phyloP scores from a whole-genome alignment of 2,888 invertebrate species.

The Metacarcinus magister region DNA sequence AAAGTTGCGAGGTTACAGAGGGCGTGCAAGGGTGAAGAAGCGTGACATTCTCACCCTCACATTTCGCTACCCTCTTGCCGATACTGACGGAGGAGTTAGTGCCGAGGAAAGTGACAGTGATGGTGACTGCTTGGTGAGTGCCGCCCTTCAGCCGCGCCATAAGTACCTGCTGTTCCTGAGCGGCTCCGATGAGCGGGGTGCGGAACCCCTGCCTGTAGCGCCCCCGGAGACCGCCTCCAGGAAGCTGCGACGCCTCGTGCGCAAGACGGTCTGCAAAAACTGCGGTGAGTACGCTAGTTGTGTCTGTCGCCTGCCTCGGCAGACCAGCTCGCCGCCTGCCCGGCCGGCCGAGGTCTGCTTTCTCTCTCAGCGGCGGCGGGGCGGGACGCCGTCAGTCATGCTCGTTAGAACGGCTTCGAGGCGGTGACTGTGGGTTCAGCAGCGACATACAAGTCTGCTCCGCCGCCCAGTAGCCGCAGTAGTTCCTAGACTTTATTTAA shows the following conservation, averaged over 20 bases:
- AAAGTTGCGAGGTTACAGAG: slow-evolving; percentile 70
- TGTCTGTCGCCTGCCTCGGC: neutral
- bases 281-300: slow-evolving; percentile 73
- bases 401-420: slow-evolving; percentile 31
- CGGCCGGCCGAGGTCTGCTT: slow-evolving; percentile 37
- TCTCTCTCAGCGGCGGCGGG: slow-evolving; percentile 41
- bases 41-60: slow-evolving; percentile 75
- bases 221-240: slow-evolving; percentile 72
- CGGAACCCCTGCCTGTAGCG: slow-evolving; percentile 65
- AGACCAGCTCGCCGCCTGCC: neutral
- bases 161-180: slow-evolving; percentile 75
- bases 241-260: slow-evolving; percentile 76
- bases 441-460: neutral
- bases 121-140: slow-evolving; percentile 71
- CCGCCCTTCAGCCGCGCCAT: slow-evolving; percentile 60
- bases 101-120: slow-evolving; percentile 64
- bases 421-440: neutral
- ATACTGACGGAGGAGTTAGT: slow-evolving; percentile 64
- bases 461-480: slow-evolving; percentile 9
- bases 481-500: neutral
- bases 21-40: slow-evolving; percentile 71
- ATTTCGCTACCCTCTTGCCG: slow-evolving; percentile 60
- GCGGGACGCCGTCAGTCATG: slow-evolving; percentile 45
- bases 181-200: slow-evolving; percentile 54
- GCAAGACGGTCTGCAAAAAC: slow-evolving; percentile 76